phyloP scores from a whole-genome alignment of 2,113 vertebrate species.

The Varanus komodoensis region DNA sequence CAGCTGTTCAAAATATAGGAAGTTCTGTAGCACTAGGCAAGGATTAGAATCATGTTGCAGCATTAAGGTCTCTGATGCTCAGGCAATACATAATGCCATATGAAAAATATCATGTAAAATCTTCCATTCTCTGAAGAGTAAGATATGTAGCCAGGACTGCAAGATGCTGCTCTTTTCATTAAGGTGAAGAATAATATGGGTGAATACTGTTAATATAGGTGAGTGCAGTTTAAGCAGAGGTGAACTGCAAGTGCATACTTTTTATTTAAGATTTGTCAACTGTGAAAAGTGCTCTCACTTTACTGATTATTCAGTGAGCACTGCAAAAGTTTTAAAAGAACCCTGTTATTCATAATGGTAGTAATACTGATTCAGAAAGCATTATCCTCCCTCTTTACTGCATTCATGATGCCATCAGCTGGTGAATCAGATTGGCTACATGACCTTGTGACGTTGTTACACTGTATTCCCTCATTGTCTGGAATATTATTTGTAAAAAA shows the following conservation, averaged over 20 bases:
- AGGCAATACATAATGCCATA: background rate
- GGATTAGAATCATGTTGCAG: background rate
- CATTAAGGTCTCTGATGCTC: background rate
- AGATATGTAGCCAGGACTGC: slow-evolving; percentile 12
- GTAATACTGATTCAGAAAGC: background rate
- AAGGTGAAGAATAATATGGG: background rate
- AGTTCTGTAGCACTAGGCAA: background rate
- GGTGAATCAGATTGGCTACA: background rate
- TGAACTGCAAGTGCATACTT: background rate
- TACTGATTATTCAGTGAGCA: background rate
- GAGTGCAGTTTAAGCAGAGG: background rate
- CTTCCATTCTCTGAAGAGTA: background rate
- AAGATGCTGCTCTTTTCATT: background rate
- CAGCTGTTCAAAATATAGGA: background rate
- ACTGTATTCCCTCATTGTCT: background rate
- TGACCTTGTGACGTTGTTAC: background rate
- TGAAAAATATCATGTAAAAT: background rate
- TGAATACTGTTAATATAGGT: background rate
- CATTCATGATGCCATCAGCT: background rate
- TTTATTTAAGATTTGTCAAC: background rate
- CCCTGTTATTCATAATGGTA: background rate
- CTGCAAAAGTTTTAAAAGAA: background rate
- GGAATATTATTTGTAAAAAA: background rate
- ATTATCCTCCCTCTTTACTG: background rate
- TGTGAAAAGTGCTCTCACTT: background rate